Evolutionary conservation across 2,113 vertebrate species (phyloP).

Genomic region (Halcyon senegalensis): DNA sequence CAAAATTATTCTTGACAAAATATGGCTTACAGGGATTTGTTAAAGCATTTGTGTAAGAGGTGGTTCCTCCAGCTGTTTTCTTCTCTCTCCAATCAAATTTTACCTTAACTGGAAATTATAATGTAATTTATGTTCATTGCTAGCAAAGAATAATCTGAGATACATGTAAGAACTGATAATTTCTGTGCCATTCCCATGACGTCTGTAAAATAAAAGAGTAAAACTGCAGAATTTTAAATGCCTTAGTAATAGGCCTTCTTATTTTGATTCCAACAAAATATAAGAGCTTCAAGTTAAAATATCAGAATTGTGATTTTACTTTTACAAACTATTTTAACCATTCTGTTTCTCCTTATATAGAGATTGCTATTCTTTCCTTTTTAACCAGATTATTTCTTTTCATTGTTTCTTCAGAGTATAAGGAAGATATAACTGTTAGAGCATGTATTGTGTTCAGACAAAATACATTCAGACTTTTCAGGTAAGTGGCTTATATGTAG

Average conservation of each 20-base stretch:
- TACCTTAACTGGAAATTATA: neutral
- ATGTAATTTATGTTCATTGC: neutral
- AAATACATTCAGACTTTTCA: neutral
- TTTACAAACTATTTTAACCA: neutral
- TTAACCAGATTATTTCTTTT: neutral
- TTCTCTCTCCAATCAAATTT: neutral
- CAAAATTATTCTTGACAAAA: neutral
- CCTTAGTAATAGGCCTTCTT: neutral
- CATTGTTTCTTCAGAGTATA: neutral
- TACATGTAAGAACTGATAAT: neutral
- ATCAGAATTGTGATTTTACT: neutral
- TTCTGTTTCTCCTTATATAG: neutral
- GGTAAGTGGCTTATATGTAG: neutral
- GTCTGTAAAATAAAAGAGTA: neutral
- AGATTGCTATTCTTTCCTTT: neutral
- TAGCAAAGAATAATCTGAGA: neutral
- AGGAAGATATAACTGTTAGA: neutral
- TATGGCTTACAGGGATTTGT: neutral
- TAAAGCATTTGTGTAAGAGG: neutral
- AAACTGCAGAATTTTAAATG: neutral
- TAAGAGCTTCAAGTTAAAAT: neutral
- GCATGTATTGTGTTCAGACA: neutral
- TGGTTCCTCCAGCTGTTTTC: neutral
- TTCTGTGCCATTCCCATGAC: neutral
- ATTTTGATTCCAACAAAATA: neutral